Conservation (phyloP, 2,113 vertebrate species). For the Pluvianellus socialis region DNA sequence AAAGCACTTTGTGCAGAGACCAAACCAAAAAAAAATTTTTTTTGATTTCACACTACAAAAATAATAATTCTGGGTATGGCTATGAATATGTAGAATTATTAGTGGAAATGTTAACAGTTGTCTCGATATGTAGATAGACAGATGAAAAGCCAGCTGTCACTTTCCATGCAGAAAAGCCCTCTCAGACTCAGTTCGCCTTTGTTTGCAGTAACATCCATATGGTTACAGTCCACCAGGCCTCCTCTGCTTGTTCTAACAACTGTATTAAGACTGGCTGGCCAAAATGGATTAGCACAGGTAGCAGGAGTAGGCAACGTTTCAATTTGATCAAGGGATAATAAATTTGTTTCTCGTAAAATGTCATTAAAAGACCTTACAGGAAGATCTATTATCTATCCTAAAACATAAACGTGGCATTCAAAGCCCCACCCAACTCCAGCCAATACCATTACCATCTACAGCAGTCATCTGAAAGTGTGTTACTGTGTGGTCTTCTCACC, state of each 20-base stretch:
- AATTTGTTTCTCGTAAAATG: not conserved
- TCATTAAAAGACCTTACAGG: not conserved
- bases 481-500: not conserved
- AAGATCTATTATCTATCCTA: not conserved
- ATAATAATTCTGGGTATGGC: not conserved
- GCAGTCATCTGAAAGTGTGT: not conserved
- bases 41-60: not conserved
- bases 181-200: not conserved
- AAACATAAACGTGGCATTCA: not conserved
- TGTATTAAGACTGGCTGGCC: not conserved
- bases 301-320: not conserved
- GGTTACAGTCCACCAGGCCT: not conserved
- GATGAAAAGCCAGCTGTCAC: not conserved
- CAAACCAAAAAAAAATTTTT: accelerated
- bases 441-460: not conserved
- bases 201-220: not conserved
- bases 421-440: not conserved
- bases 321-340: not conserved
- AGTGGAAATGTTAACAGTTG: not conserved
- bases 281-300: not conserved
- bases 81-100: not conserved
- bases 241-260: not conserved
- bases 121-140: not conserved
- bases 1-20: not conserved
- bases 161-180: not conserved